These are phyloP conservation scores for Drosophila sucinea DNA, from an alignment of 1,140 invertebrate genomes.

Conservation along the genomic window DNA sequence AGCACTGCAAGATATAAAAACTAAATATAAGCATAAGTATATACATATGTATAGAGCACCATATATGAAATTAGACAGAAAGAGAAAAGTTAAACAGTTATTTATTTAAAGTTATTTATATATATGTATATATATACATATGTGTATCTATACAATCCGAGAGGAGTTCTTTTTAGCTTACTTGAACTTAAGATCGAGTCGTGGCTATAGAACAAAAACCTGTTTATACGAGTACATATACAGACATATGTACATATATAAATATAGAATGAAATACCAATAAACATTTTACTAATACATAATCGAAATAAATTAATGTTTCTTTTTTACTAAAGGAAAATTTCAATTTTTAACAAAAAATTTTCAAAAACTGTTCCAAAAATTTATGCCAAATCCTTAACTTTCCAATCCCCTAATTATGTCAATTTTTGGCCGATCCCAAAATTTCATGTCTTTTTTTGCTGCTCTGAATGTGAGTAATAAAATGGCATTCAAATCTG, in stretches of 20 bases:
- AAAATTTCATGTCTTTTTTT: too few species aligned
- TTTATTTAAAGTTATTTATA: conserved; percentile 14
- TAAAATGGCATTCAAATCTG: too few species aligned
- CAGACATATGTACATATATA: neutral
- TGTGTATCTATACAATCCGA: neutral
- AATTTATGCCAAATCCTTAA: too few species aligned
- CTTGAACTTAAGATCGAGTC: neutral
- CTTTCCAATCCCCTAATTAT: too few species aligned
- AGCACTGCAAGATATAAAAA: conserved; percentile 23
- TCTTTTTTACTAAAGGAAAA: neutral
- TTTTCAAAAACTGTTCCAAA: too few species aligned
- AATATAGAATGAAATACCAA: neutral
- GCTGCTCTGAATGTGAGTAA: too few species aligned
- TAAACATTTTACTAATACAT: conserved; percentile 7
- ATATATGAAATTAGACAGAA: neutral
- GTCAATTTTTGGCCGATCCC: too few species aligned
- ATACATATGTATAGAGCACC: conserved; percentile 2
- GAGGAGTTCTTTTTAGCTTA: neutral
- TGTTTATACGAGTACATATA: neutral
- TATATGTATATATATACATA: conserved; percentile 17
- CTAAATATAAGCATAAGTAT: conserved; percentile 9
- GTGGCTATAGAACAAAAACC: neutral
- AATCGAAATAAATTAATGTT: neutral
- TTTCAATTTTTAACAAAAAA: too few species aligned
- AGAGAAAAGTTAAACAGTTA: conserved; percentile 6